A percentile compares a stretch with the other conserved stretches of the same genome.
Conservation (phyloP, 92 coral and sea anemone species). For the Umimayanthus chanpuru region DNA sequence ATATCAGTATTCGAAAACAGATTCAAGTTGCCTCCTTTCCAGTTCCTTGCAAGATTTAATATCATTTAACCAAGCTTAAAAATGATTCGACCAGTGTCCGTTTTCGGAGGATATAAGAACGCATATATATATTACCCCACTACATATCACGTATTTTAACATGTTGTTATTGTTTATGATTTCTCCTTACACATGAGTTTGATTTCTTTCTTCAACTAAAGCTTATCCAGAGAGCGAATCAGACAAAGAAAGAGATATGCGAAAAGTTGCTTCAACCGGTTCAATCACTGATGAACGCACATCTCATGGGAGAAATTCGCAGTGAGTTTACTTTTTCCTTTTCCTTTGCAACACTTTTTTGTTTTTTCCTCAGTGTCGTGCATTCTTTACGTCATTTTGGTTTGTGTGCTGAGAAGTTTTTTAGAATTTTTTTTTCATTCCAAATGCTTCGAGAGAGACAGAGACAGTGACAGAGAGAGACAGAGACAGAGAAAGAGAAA, state of each 20-base stretch:
- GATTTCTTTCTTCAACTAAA: neutral
- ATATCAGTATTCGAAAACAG: too few relatives aligned
- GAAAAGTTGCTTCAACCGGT: constrained; percentile 43
- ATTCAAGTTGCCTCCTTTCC: too few relatives aligned
- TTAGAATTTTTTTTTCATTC: too few relatives aligned
- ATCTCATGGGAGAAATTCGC: constrained; percentile 4
- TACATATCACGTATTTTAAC: too few relatives aligned
- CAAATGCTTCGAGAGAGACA: neutral
- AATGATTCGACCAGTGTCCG: too few relatives aligned
- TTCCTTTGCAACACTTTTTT: neutral
- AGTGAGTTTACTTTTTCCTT: constrained; percentile 1
- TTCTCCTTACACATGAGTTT: neutral
- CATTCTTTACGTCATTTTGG: neutral
- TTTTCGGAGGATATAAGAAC: too few relatives aligned
- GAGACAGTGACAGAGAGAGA: too few relatives aligned
- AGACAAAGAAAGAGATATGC: constrained; percentile 31
- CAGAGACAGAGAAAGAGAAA: too few relatives aligned
- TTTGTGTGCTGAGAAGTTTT: neutral
- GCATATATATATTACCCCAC: too few relatives aligned
- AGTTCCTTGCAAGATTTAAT: too few relatives aligned
- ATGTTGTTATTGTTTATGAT: neutral
- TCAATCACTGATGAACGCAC: constrained; percentile 21
- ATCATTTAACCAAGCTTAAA: too few relatives aligned
- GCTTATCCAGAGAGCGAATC: constrained; percentile 15
- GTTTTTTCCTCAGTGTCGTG: neutral